phyloP scores from a whole-genome alignment of 2,888 invertebrate species.

The Ctenicera cuprea region DNA sequence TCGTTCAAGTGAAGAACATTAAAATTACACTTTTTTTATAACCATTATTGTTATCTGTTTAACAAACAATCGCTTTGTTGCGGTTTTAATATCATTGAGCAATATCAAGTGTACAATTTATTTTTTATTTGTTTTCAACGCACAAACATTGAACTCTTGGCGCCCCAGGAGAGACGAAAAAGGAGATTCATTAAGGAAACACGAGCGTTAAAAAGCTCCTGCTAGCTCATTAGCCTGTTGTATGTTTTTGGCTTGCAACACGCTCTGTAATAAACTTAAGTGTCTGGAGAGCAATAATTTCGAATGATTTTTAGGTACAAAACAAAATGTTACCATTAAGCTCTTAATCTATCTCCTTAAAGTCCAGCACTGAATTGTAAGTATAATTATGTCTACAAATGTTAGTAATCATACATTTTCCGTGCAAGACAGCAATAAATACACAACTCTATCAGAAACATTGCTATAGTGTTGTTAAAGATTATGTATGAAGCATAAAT shows the following conservation, averaged over 20 bases:
- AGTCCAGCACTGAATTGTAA: no score
- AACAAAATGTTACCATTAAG: no score
- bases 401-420: no score
- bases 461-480: slow-evolving; percentile 1
- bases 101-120: not conserved
- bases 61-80: not conserved
- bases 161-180: slow-evolving; percentile 12
- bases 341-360: no score
- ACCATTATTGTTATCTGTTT: no score
- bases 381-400: no score
- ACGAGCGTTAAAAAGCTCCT: slow-evolving; percentile 9
- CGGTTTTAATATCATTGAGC: not conserved
- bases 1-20: no score
- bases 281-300: not conserved
- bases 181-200: slow-evolving; percentile 21
- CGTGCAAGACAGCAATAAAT: no score
- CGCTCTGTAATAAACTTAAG: slow-evolving; percentile 18
- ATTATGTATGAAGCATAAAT: slow-evolving; percentile 1
- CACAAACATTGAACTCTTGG: not conserved
- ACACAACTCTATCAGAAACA: no score
- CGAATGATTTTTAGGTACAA: not conserved
- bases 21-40: no score
- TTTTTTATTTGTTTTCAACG: not conserved
- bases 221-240: slow-evolving; percentile 12
- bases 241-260: not conserved